A percentile compares a stretch with the other conserved stretches of the same genome.
Conservation (phyloP, 30 jellyfish, hydroid and myxozoan genomes). For the Pseudorhiza aurosa region DNA sequence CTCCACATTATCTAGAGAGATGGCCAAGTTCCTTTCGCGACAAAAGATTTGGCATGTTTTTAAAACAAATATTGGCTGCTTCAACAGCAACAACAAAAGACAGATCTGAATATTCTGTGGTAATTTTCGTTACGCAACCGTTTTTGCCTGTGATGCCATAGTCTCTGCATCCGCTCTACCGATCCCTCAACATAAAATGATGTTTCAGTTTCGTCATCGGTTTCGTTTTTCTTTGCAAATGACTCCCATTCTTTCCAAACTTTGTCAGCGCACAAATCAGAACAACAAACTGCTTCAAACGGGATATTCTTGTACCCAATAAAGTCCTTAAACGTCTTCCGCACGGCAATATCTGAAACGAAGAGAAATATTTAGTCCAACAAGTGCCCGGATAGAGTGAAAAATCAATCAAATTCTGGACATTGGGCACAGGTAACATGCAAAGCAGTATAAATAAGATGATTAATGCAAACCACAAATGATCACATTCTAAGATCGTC, state of each 20-base stretch:
- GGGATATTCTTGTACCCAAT: conserved; percentile 15
- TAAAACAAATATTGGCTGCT: too few species aligned
- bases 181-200: not conserved
- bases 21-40: too few species aligned
- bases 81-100: not conserved
- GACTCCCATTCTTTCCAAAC: not conserved
- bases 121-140: not conserved
- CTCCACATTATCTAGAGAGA: too few species aligned
- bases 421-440: too few species aligned
- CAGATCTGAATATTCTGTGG: not conserved
- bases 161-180: not conserved
- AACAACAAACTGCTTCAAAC: conserved; percentile 9
- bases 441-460: too few species aligned
- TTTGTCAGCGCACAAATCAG: not conserved
- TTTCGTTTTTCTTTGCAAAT: not conserved
- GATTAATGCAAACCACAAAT: too few species aligned
- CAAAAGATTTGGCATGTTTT: too few species aligned
- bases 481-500: too few species aligned
- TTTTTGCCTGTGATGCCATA: not conserved
- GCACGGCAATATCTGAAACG: not conserved
- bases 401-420: too few species aligned
- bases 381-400: too few species aligned
- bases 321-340: conserved; percentile 6
- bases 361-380: not conserved
- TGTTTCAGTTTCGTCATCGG: not conserved